Evolutionary conservation across 2,797 vertebrate genomes (phyloP).

Genomic region (Parauchenoglanis punctatus): DNA sequence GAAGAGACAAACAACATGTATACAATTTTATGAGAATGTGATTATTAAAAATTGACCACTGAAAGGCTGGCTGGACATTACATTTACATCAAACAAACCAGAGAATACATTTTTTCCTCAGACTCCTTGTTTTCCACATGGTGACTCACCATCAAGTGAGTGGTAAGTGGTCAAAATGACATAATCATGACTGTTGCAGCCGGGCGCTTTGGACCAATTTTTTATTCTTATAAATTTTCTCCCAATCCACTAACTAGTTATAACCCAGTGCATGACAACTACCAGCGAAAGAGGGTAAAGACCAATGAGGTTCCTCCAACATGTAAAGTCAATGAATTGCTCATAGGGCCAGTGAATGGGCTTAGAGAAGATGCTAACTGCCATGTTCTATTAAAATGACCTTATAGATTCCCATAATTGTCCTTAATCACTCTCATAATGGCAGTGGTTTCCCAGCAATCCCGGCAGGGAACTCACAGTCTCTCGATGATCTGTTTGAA

Average conservation of each 20-base stretch:
- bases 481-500: neutral
- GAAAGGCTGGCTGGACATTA: neutral
- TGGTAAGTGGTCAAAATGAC: neutral
- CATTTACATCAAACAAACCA: neutral
- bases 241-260: conserved; percentile 3
- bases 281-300: neutral
- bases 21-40: neutral
- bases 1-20: neutral
- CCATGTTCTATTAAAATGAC: neutral
- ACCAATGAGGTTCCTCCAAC: neutral
- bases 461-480: neutral
- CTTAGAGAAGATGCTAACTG: neutral
- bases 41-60: neutral
- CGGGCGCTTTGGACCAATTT: neutral
- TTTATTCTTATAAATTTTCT: neutral
- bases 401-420: neutral
- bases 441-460: neutral
- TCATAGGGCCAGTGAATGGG: neutral
- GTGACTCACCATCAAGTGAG: neutral
- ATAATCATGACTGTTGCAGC: neutral
- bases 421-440: neutral
- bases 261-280: neutral
- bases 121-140: neutral
- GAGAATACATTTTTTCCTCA: neutral
- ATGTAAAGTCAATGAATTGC: neutral